A percentile compares a stretch with the other conserved stretches of the same genome.
Conservation (phyloP, 1,140 invertebrate genomes). For the Caerostris darwini region DNA sequence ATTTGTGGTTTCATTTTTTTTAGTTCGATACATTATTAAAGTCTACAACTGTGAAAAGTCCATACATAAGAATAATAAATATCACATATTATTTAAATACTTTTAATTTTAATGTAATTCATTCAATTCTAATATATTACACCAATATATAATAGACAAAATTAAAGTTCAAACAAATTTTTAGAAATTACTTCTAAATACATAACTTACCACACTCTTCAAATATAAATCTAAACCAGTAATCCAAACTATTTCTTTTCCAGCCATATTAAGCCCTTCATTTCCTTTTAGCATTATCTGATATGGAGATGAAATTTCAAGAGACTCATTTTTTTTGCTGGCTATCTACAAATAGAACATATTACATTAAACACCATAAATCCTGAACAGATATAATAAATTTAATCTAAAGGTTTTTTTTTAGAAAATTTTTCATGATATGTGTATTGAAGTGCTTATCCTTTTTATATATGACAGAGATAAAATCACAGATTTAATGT, state of each 20-base stretch:
- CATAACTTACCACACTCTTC: conserved; percentile 88
- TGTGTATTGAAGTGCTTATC: no score
- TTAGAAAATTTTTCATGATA: not conserved
- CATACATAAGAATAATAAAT: no score
- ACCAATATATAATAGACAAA: no score
- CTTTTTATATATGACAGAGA: no score
- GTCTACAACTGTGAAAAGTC: no score
- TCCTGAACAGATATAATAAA: not conserved
- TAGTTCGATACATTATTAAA: no score
- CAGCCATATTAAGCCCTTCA: conserved; percentile 84
- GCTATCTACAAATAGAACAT: conserved; percentile 83
- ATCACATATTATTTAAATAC: no score
- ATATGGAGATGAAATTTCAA: conserved; percentile 86
- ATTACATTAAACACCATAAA: not conserved
- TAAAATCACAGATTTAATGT: no score
- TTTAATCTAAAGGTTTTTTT: not conserved
- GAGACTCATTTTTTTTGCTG: conserved; percentile 87
- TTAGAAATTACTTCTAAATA: no score
- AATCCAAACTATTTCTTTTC: conserved; percentile 85
- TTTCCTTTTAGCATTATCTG: conserved; percentile 81
- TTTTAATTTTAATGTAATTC: not conserved
- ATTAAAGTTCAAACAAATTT: no score
- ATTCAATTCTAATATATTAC: not conserved
- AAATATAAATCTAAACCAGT: conserved; percentile 91
- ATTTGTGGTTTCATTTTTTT: no score